phyloP scores from a whole-genome alignment of 2,113 vertebrate genomes.

The Morone saxatilis region DNA sequence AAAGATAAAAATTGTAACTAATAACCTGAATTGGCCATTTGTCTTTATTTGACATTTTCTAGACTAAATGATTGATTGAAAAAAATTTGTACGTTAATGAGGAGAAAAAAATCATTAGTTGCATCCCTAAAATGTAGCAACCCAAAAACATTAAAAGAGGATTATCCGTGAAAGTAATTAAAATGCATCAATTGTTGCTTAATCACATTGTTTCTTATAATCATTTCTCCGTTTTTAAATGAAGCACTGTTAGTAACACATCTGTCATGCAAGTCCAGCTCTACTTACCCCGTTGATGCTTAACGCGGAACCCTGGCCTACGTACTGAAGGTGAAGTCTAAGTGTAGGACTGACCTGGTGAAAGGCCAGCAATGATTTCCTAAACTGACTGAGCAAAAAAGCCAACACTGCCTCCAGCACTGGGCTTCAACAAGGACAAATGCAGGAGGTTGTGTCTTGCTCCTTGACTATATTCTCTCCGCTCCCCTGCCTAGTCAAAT shows the following conservation, averaged over 20 bases:
- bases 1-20: conserved; percentile 22
- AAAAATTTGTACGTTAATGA: conserved; percentile 18
- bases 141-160: not conserved
- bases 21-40: conserved; percentile 14
- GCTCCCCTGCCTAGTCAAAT: conserved; percentile 16
- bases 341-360: not conserved
- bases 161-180: conserved; percentile 33
- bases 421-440: not conserved
- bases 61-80: conserved; percentile 28
- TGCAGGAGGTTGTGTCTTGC: not conserved
- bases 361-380: not conserved
- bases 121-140: not conserved
- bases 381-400: not conserved
- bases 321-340: not conserved
- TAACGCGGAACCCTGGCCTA: not conserved
- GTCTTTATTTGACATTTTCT: conserved; percentile 32
- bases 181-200: conserved; percentile 1
- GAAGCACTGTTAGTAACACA: not conserved
- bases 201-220: not conserved
- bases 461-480: conserved; percentile 2
- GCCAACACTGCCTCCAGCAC: not conserved
- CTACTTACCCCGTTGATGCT: not conserved
- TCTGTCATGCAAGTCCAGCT: not conserved
- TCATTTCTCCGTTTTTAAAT: not conserved
- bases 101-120: conserved; percentile 8